These are phyloP conservation scores for Merodon equestris DNA, from an alignment of 2,888 invertebrate species.

Conservation along the genomic window DNA sequence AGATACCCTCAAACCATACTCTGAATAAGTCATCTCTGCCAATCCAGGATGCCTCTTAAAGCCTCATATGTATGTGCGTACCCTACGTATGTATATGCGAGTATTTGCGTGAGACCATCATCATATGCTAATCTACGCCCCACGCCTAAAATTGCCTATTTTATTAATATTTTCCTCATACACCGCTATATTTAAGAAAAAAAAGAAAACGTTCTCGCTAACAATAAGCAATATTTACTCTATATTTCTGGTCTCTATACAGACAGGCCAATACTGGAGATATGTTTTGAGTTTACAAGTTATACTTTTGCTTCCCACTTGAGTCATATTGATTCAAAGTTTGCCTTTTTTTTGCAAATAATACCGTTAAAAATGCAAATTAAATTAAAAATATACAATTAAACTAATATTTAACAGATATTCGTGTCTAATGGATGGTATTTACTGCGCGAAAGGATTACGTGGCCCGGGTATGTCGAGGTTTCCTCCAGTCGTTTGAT, in stretches of 20 bases:
- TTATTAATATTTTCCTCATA: constrained; percentile 1
- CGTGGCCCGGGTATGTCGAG: constrained; percentile 82
- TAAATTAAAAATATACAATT: constrained; percentile 9
- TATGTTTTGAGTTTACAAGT: constrained; percentile 61
- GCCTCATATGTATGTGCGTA: neutral
- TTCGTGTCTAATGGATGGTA: constrained; percentile 20
- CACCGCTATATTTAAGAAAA: constrained; percentile 12
- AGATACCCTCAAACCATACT: too few relatives aligned
- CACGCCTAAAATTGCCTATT: too few relatives aligned
- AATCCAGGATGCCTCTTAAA: too few relatives aligned
- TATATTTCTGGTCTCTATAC: constrained; percentile 34
- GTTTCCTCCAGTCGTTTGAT: constrained; percentile 84
- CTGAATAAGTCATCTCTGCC: too few relatives aligned
- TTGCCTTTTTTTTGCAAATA: constrained; percentile 36
- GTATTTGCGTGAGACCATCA: neutral
- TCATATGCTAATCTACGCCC: too few relatives aligned
- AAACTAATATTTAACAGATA: neutral
- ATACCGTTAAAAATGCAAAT: constrained; percentile 37
- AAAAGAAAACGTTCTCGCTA: constrained; percentile 17
- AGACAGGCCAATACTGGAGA: constrained; percentile 63
- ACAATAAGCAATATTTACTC: constrained; percentile 48
- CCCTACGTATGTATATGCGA: constrained; percentile 15
- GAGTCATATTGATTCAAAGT: neutral
- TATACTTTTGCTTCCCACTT: constrained; percentile 55
- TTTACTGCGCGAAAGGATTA: constrained; percentile 80